These are phyloP conservation scores for Melanotaenia boesemani DNA, from an alignment of 2,797 vertebrate species.

Conservation along the genomic window DNA sequence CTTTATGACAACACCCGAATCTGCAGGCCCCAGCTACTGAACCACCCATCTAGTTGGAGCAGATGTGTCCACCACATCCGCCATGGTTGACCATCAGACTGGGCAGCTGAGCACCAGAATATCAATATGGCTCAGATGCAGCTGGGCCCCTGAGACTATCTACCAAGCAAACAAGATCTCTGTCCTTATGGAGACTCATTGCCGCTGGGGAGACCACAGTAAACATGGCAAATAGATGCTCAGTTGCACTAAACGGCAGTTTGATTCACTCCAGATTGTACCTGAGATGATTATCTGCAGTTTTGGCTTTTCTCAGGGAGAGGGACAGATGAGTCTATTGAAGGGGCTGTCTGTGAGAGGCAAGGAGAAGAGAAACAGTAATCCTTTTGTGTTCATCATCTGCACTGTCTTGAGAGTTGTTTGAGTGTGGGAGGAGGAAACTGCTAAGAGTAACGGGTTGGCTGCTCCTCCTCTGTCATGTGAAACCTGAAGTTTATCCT, in stretches of 20 bases:
- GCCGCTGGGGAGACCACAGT: constrained; percentile 52
- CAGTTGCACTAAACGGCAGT: constrained; percentile 44
- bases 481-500: constrained; percentile 82
- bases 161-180: constrained; percentile 63
- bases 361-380: constrained; percentile 75
- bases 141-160: constrained; percentile 62
- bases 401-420: constrained; percentile 69
- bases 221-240: constrained; percentile 56
- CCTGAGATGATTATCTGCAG: constrained; percentile 58
- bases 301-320: constrained; percentile 52
- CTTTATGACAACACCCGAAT: constrained; percentile 65
- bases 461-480: constrained; percentile 72
- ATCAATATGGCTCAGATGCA: constrained; percentile 73
- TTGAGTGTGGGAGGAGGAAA: constrained; percentile 50
- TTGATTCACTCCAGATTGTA: constrained; percentile 63
- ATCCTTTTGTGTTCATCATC: constrained; percentile 83
- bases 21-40: constrained; percentile 46
- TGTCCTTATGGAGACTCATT: constrained; percentile 56
- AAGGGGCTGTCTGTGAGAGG: constrained; percentile 75
- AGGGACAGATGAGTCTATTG: constrained; percentile 71
- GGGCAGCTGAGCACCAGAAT: constrained; percentile 81
- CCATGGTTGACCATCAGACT: constrained; percentile 70
- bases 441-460: constrained; percentile 33
- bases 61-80: constrained; percentile 68
- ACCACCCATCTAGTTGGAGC: constrained; percentile 73